phyloP scores from a whole-genome alignment of 1,140 invertebrate species.

The Mesaphorura yosii region DNA sequence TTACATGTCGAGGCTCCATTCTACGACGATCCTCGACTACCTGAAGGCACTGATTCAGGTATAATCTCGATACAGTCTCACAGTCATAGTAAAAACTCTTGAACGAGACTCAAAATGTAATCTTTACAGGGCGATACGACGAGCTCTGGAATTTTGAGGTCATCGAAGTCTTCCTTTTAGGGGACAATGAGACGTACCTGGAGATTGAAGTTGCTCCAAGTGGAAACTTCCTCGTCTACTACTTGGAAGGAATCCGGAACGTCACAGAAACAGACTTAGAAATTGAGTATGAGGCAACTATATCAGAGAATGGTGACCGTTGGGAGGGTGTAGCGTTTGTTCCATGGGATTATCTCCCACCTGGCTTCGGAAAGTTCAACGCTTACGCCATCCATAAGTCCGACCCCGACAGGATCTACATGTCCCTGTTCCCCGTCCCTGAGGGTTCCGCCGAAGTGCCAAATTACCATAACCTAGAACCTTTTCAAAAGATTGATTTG shows the following conservation, averaged over 20 bases:
- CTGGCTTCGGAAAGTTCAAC: constrained; percentile 42
- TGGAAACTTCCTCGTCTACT: constrained; percentile 38
- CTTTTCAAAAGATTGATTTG: constrained; percentile 20
- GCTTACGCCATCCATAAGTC: constrained; percentile 47
- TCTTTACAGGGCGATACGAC: constrained; percentile 6
- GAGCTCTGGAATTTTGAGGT: constrained; percentile 30
- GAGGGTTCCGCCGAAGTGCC: constrained; percentile 36
- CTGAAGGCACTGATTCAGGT: neutral
- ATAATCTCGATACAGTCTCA: too few relatives aligned
- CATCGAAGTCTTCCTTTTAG: constrained; percentile 33
- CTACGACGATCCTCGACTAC: constrained; percentile 22
- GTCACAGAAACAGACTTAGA: constrained; percentile 27
- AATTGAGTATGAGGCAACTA: neutral
- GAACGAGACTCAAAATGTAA: too few relatives aligned
- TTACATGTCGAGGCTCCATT: constrained; percentile 18
- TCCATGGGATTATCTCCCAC: constrained; percentile 38
- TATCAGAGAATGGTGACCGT: neutral
- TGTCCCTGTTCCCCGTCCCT: constrained; percentile 41
- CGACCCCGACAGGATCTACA: constrained; percentile 38
- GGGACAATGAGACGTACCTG: constrained; percentile 39
- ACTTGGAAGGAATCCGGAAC: constrained; percentile 38
- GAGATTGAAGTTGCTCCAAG: constrained; percentile 43
- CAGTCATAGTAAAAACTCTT: too few relatives aligned
- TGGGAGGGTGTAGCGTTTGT: constrained; percentile 39
- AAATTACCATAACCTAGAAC: constrained; percentile 37